These are phyloP conservation scores for Nematolebias whitei DNA, from an alignment of 2,113 vertebrate genomes.

Conservation along the genomic window DNA sequence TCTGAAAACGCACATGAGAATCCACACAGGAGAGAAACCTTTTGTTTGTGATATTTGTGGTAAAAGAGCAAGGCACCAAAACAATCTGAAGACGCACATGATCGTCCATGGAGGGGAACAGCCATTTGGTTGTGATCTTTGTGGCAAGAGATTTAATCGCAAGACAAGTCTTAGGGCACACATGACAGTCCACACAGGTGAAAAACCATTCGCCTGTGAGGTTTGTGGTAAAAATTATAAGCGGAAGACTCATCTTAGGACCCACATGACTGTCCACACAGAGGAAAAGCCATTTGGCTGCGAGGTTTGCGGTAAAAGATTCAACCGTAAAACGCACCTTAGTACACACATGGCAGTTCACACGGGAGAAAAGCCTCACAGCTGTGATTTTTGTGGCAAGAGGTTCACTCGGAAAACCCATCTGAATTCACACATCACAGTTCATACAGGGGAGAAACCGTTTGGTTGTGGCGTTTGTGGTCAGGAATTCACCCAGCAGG, in stretches of 20 bases:
- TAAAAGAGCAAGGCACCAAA: slow-evolving; percentile 35
- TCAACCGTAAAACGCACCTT: slow-evolving; percentile 36
- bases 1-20: slow-evolving; percentile 20
- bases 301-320: slow-evolving; percentile 24
- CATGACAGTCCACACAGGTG: slow-evolving; percentile 28
- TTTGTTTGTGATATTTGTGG: slow-evolving; percentile 36
- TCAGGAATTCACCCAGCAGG: slow-evolving; percentile 37
- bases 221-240: slow-evolving; percentile 33
- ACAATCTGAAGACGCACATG: slow-evolving; percentile 43
- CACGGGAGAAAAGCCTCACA: slow-evolving; percentile 27
- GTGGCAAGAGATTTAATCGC: slow-evolving; percentile 30
- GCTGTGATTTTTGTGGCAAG: slow-evolving; percentile 29
- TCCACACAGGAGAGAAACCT: slow-evolving; percentile 38
- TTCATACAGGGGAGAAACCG: slow-evolving; percentile 28
- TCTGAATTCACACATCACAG: slow-evolving; percentile 20
- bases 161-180: slow-evolving; percentile 27
- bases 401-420: slow-evolving; percentile 35
- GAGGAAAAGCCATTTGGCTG: slow-evolving; percentile 32
- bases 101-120: slow-evolving; percentile 22
- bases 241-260: slow-evolving; percentile 27
- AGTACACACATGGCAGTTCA: slow-evolving; percentile 27
- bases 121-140: slow-evolving; percentile 21
- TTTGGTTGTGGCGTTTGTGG: slow-evolving; percentile 24
- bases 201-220: slow-evolving; percentile 23
- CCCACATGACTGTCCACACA: slow-evolving; percentile 34